phyloP scores from a whole-genome alignment of 2,888 invertebrate genomes.

The Minunthozetes semirufus region DNA sequence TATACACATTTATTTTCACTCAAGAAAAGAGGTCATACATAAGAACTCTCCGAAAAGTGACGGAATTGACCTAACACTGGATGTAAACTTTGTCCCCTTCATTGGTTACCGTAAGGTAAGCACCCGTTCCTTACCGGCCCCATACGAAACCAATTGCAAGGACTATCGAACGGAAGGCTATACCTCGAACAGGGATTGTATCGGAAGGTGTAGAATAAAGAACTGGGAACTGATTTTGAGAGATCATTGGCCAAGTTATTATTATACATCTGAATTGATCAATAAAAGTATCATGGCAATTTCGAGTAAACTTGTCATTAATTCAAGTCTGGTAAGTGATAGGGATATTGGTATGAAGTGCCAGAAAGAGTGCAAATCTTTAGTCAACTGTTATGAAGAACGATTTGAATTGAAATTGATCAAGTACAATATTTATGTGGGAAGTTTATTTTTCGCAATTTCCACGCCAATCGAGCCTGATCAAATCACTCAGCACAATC shows the following conservation, averaged over 20 bases:
- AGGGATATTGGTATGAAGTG: neutral
- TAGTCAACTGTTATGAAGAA: neutral
- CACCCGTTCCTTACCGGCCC: neutral
- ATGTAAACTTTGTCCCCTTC: neutral
- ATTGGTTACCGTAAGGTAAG: neutral
- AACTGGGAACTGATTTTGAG: neutral
- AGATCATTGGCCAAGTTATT: neutral
- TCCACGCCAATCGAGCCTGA: neutral
- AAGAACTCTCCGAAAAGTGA: too few species aligned
- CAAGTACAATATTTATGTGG: neutral
- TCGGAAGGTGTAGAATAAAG: neutral
- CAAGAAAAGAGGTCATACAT: too few species aligned
- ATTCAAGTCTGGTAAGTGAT: neutral
- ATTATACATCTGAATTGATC: neutral
- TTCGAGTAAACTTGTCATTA: neutral
- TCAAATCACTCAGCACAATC: neutral
- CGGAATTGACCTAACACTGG: neutral
- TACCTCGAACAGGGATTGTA: neutral
- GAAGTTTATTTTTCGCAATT: neutral
- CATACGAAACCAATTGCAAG: neutral
- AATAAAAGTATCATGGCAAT: neutral
- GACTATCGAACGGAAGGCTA: neutral
- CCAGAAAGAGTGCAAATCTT: neutral
- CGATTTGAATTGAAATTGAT: neutral
- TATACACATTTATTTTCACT: too few species aligned